Conservation (phyloP, 2,888 invertebrate species). For the Mimumesa dahlbomi region DNA sequence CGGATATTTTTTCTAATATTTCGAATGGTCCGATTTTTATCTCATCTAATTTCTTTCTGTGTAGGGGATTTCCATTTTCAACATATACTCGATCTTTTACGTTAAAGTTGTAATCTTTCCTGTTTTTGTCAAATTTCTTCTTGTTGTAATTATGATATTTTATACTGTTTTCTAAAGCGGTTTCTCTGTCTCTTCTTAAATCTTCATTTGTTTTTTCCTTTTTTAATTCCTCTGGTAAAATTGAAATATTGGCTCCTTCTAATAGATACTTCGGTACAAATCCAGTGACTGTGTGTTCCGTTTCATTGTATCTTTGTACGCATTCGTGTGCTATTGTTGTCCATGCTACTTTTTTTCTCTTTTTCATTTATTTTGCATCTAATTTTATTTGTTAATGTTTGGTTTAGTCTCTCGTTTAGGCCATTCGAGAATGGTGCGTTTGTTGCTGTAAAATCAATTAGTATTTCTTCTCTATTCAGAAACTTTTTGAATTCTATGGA, state of each 20-base stretch:
- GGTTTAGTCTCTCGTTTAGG: no score
- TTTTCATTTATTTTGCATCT: no score
- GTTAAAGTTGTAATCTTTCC: slow-evolving; percentile 64
- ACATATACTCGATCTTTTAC: slow-evolving; percentile 68
- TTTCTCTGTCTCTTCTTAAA: slow-evolving; percentile 46
- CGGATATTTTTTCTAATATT: slow-evolving; percentile 21
- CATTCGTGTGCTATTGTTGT: slow-evolving; percentile 11
- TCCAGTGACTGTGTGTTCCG: slow-evolving; percentile 4
- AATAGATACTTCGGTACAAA: slow-evolving; percentile 1
- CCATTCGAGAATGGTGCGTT: no score
- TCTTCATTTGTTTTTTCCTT: not conserved
- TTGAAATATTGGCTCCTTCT: not conserved
- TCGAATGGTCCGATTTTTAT: slow-evolving; percentile 10
- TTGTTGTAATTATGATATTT: slow-evolving; percentile 69
- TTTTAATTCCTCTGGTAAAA: slow-evolving; percentile 1
- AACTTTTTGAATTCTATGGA: slow-evolving; percentile 12
- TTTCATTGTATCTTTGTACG: slow-evolving; percentile 8
- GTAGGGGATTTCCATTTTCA: slow-evolving; percentile 59
- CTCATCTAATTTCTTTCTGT: slow-evolving; percentile 6
- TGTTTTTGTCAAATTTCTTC: slow-evolving; percentile 55
- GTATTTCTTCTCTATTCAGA: not conserved
- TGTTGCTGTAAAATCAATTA: slow-evolving; percentile 9
- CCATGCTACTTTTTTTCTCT: not conserved
- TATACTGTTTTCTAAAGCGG: slow-evolving; percentile 15
- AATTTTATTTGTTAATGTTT: no score